Conservation (phyloP, 2,888 invertebrate genomes). For the Pteria penguin region DNA sequence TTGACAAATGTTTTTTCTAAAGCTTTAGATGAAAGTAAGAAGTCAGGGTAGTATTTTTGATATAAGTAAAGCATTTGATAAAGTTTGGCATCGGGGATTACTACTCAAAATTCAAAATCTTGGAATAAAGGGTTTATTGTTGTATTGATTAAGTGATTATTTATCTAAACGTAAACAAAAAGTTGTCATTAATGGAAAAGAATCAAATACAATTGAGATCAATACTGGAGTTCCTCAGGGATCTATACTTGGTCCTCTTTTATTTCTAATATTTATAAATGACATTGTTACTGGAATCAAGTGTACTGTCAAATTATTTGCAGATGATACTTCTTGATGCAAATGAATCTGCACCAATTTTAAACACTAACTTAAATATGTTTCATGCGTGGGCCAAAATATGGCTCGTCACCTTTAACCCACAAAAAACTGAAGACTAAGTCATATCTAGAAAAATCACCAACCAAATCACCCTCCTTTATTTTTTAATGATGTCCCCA, state of each 20-base stretch:
- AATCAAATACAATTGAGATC: neutral
- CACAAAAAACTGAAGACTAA: neutral
- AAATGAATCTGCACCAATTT: too few species aligned
- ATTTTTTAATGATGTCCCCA: neutral
- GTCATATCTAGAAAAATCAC: neutral
- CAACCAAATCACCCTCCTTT: neutral
- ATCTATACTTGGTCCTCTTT: too few species aligned
- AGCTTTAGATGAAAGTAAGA: neutral
- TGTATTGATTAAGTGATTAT: neutral
- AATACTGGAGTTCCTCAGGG: neutral
- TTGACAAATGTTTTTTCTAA: neutral
- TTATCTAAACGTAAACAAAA: neutral
- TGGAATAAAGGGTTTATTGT: neutral
- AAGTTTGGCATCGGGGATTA: neutral
- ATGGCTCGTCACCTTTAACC: neutral
- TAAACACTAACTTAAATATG: neutral
- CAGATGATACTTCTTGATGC: too few species aligned
- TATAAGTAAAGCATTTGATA: neutral
- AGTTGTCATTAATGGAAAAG: neutral
- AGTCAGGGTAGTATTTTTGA: neutral
- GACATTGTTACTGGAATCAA: too few species aligned
- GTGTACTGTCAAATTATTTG: too few species aligned
- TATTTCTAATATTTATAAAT: too few species aligned
- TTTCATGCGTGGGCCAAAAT: neutral
- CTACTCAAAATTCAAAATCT: neutral